These are phyloP conservation scores for Guaruba guarouba DNA, from an alignment of 2,113 vertebrate genomes.

Conservation along the genomic window DNA sequence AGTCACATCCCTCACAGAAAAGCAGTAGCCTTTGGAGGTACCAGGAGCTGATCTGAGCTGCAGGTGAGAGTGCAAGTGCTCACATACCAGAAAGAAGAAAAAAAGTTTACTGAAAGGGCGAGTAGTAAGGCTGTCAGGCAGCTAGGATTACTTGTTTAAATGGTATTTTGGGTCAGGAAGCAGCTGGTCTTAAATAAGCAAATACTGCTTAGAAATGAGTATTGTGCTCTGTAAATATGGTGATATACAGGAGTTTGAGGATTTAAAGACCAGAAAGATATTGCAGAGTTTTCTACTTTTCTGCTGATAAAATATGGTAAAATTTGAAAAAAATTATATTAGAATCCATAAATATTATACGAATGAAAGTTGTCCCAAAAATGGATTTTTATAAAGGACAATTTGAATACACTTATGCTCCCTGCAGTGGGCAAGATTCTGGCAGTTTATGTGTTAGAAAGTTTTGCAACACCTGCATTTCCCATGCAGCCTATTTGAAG, in stretches of 20 bases:
- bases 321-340: background rate
- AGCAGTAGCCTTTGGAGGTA: background rate
- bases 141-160: conserved; percentile 51
- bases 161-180: conserved; percentile 18
- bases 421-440: background rate
- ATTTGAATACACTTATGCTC: background rate
- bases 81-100: background rate
- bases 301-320: background rate
- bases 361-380: background rate
- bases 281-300: background rate
- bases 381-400: background rate
- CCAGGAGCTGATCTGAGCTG: background rate
- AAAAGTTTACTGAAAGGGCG: conserved; percentile 19
- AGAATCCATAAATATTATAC: background rate
- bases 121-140: conserved; percentile 1
- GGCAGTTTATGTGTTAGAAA: background rate
- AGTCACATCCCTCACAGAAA: background rate
- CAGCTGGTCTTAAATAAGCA: conserved; percentile 24
- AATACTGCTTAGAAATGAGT: conserved; percentile 14
- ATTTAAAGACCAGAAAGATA: background rate
- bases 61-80: conserved; percentile 20
- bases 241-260: background rate
- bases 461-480: background rate
- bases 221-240: conserved; percentile 6
- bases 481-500: background rate